These are phyloP conservation scores for Sebastiscus albofasciatus DNA, from an alignment of 2,797 vertebrate species.

Conservation along the genomic window DNA sequence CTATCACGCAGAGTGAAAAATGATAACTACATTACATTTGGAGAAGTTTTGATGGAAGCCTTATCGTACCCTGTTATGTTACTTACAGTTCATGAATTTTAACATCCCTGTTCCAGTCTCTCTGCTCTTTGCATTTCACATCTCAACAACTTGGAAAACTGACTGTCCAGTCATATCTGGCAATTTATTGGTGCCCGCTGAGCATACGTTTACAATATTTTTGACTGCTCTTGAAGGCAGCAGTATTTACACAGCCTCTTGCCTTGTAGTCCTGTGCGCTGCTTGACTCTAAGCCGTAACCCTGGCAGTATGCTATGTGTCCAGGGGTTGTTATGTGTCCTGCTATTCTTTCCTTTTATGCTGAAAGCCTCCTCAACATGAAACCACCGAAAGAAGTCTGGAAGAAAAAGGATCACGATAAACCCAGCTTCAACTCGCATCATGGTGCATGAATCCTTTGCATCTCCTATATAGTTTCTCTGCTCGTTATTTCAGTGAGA, in stretches of 20 bases:
- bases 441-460: neutral
- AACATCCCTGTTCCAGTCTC: neutral
- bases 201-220: neutral
- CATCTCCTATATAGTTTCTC: neutral
- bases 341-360: neutral
- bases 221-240: constrained; percentile 5
- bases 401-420: neutral
- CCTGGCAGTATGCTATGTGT: neutral
- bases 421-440: neutral
- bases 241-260: neutral
- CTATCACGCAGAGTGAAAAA: neutral
- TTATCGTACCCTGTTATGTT: neutral
- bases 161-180: constrained; percentile 16
- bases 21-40: neutral
- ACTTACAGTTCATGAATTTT: neutral
- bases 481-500: neutral
- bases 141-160: constrained; percentile 9
- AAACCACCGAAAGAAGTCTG: neutral
- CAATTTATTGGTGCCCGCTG: neutral
- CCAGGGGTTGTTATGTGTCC: neutral
- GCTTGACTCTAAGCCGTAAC: neutral
- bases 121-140: constrained; percentile 10
- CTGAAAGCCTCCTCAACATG: neutral
- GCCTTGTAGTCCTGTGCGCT: neutral
- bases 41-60: neutral